A percentile compares a stretch with the other conserved stretches of the same genome.
Conservation (phyloP, 2,113 vertebrate genomes). For the Zosterops borbonicus region DNA sequence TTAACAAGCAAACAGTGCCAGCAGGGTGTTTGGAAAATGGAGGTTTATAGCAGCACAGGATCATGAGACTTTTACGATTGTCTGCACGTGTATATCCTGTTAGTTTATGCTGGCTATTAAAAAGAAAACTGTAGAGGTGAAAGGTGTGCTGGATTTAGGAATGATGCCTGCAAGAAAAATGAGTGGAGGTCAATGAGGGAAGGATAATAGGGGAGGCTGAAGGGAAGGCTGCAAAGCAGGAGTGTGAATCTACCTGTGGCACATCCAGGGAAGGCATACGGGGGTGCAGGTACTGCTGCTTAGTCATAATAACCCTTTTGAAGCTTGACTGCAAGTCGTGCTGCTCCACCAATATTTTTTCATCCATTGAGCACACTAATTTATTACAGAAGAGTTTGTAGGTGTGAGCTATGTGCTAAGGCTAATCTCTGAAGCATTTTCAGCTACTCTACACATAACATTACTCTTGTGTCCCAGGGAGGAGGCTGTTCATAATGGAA, state of each 20-base stretch:
- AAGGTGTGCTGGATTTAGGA: background rate
- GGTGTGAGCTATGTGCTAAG: constrained; percentile 37
- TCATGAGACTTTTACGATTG: background rate
- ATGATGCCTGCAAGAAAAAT: background rate
- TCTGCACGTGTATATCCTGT: background rate
- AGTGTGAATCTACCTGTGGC: background rate
- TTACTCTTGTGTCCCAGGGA: background rate
- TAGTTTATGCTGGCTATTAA: constrained; percentile 4
- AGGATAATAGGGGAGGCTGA: background rate
- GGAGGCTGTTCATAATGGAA: constrained; percentile 35
- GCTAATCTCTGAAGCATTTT: constrained; percentile 53
- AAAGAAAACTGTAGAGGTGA: background rate
- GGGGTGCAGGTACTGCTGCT: constrained; percentile 10
- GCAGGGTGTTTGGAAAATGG: constrained; percentile 41
- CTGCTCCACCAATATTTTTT: constrained; percentile 33
- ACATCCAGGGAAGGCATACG: background rate
- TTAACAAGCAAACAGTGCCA: constrained; percentile 55
- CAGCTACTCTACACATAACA: constrained; percentile 12
- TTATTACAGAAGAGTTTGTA: constrained; percentile 40
- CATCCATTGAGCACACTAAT: constrained; percentile 40
- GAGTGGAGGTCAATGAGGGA: fast-evolving
- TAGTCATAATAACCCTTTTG: constrained; percentile 42
- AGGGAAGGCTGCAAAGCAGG: background rate
- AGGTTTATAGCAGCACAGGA: constrained; percentile 46
- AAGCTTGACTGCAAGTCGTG: constrained; percentile 41